A percentile compares a stretch with the other conserved stretches of the same genome.
These are phyloP conservation scores for Eremophila alpestris DNA, from an alignment of 2,797 vertebrate genomes.

Conservation along the genomic window DNA sequence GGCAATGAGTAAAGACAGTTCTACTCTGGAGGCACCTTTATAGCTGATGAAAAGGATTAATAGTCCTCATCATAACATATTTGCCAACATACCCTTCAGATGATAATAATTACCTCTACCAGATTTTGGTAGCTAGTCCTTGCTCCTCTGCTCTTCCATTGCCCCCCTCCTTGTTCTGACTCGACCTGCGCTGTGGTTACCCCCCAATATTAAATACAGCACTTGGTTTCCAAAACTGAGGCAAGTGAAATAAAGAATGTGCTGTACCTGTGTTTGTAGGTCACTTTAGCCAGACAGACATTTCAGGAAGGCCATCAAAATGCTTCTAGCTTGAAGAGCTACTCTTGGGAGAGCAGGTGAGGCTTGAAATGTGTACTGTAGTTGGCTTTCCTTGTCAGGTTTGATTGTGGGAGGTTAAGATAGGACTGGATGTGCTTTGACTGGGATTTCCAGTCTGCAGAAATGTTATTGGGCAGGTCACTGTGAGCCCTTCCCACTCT, in stretches of 20 bases:
- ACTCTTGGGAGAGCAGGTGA: conserved; percentile 1
- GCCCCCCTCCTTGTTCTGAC: background rate
- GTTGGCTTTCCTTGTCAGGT: conserved; percentile 26
- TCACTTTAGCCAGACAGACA: background rate
- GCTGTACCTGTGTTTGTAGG: background rate
- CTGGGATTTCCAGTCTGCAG: conserved; percentile 22
- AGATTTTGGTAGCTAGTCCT: background rate
- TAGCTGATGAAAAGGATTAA: conserved; percentile 3
- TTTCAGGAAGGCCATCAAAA: conserved; percentile 9
- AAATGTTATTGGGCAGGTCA: background rate
- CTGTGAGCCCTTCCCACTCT: background rate
- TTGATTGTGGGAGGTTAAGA: background rate
- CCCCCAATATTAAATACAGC: background rate
- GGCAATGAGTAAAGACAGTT: background rate
- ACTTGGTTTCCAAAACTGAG: background rate
- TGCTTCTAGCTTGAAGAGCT: background rate
- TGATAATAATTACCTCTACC: background rate
- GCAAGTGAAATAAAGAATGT: background rate
- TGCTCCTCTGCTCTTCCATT: background rate
- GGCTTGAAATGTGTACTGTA: conserved; percentile 1
- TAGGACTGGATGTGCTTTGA: conserved; percentile 3
- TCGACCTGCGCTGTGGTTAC: background rate
- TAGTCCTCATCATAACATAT: background rate
- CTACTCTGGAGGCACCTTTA: conserved; percentile 3
- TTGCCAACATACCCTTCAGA: background rate